A percentile compares a stretch with the other conserved stretches of the same genome.
Evolutionary conservation across 2,888 invertebrate genomes (phyloP).

Genomic region (Hypsopygia costalis): DNA sequence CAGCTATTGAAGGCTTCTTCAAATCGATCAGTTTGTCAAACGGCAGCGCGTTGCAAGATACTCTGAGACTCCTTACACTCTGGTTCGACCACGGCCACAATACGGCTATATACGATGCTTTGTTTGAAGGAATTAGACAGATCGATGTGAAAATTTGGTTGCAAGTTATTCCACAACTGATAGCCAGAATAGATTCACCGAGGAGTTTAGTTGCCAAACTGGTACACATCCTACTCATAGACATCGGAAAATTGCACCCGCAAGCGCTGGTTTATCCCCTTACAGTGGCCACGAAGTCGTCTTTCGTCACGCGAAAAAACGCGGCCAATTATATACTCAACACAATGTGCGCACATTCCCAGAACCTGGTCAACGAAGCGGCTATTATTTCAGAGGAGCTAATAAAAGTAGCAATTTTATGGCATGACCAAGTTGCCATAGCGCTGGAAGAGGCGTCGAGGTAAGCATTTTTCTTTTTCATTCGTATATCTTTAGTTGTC

Average conservation of each 20-base stretch:
- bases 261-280: slow-evolving; percentile 98
- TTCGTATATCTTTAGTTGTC: no score
- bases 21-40: slow-evolving; percentile 95
- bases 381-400: slow-evolving; percentile 97
- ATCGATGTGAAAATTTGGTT: slow-evolving; percentile 99
- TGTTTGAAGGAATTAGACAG: slow-evolving; percentile 93
- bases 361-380: slow-evolving; percentile 95
- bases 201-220: slow-evolving; percentile 92
- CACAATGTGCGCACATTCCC: slow-evolving; percentile 96
- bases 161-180: slow-evolving; percentile 99
- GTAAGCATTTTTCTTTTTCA: no score
- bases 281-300: slow-evolving; percentile 97
- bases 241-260: slow-evolving; percentile 98
- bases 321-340: slow-evolving; percentile 97
- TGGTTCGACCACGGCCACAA: slow-evolving; percentile 99
- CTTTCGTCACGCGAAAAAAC: slow-evolving; percentile 88
- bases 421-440: slow-evolving; percentile 94
- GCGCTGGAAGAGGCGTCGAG: slow-evolving; percentile 96
- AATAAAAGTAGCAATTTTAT: slow-evolving; percentile 98
- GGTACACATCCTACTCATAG: slow-evolving; percentile 95
- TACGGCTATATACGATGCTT: slow-evolving; percentile 94
- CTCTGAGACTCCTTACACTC: slow-evolving; percentile 93
- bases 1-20: slow-evolving; percentile 97
- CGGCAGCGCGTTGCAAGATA: slow-evolving; percentile 97
- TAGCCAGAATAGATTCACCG: slow-evolving; percentile 98